Percentiles rank a stretch among this genome's conserved stretches.
Evolutionary conservation across 1,140 invertebrate genomes (phyloP).

Genomic region (Leptopilina clavipes): DNA sequence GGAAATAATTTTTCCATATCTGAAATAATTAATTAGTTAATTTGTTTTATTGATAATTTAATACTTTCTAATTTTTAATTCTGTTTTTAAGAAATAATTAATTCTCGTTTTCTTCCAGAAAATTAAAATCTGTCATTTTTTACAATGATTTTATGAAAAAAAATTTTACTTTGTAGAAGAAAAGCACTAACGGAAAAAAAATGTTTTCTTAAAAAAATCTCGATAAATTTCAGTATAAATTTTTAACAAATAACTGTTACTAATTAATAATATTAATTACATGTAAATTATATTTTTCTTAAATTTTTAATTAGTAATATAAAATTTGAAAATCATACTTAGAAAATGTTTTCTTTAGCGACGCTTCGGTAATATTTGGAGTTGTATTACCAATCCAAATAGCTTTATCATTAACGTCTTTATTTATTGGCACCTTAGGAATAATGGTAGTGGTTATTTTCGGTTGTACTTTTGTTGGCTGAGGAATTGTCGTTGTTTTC

Average conservation of each 20-base stretch:
- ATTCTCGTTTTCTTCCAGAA: too few species aligned
- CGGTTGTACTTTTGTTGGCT: slow-evolving; percentile 38
- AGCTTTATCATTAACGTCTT: slow-evolving; percentile 30
- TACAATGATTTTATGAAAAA: too few species aligned
- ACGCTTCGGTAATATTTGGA: slow-evolving; percentile 30
- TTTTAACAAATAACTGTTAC: too few species aligned
- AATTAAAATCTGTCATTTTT: too few species aligned
- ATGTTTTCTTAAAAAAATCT: too few species aligned
- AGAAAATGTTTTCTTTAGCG: slow-evolving; percentile 41
- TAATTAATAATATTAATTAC: too few species aligned
- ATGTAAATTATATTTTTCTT: too few species aligned
- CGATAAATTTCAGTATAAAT: too few species aligned
- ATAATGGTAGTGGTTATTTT: not conserved
- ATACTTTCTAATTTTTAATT: too few species aligned
- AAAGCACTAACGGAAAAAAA: too few species aligned
- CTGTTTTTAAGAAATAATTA: too few species aligned
- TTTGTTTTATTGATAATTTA: not conserved
- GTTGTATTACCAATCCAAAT: slow-evolving; percentile 45
- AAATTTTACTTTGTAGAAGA: not conserved
- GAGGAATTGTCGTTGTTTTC: slow-evolving; percentile 40
- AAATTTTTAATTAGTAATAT: too few species aligned
- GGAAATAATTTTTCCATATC: not conserved
- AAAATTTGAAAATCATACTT: slow-evolving; percentile 37
- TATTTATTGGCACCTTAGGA: not conserved
- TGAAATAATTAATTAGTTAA: slow-evolving; percentile 5